A percentile compares a stretch with the other conserved stretches of the same genome.
Evolutionary conservation across 2,113 vertebrate genomes (phyloP).

Genomic region (Anhinga rufa): DNA sequence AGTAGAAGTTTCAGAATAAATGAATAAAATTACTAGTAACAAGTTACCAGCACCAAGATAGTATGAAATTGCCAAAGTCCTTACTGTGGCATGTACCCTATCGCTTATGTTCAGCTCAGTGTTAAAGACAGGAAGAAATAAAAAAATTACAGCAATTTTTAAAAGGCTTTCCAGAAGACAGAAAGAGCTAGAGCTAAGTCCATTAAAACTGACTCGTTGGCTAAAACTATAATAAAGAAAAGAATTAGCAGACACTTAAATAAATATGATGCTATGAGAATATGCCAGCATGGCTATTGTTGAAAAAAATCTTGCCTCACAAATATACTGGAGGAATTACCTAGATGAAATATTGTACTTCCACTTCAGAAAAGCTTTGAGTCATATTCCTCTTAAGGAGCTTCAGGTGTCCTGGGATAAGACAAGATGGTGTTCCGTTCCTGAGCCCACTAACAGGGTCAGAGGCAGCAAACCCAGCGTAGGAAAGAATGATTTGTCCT

Average conservation of each 20-base stretch:
- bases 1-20: slow-evolving; percentile 45
- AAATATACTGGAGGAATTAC: not conserved
- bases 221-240: not conserved
- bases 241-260: not conserved
- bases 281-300: accelerated
- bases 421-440: not conserved
- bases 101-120: not conserved
- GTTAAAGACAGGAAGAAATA: not conserved
- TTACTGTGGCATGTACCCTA: not conserved
- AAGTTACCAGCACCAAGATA: not conserved
- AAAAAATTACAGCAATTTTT: slow-evolving; percentile 2
- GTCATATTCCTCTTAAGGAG: not conserved
- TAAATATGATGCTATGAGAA: not conserved
- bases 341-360: not conserved
- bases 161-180: not conserved
- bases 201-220: not conserved
- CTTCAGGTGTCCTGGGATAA: not conserved
- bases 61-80: not conserved
- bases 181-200: not conserved
- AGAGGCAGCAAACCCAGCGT: not conserved
- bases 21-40: slow-evolving; percentile 52
- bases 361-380: not conserved
- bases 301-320: not conserved
- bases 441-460: not conserved
- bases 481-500: not conserved